Conservation (phyloP, 1,140 invertebrate species). For the Neodiprion virginianus region DNA sequence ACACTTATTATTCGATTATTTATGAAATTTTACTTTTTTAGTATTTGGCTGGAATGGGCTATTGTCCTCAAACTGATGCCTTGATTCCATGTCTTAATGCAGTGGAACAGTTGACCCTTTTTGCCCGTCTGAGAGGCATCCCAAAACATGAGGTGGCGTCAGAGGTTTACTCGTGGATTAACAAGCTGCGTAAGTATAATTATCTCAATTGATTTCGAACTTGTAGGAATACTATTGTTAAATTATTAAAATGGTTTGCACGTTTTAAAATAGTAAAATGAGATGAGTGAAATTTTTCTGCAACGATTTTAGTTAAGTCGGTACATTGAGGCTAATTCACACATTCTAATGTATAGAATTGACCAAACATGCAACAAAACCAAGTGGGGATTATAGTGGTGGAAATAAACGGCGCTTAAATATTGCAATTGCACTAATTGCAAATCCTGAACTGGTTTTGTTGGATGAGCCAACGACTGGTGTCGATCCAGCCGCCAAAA, state of each 20-base stretch:
- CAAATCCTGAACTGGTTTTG: constrained; percentile 76
- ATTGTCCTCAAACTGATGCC: constrained; percentile 78
- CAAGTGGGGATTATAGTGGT: constrained; percentile 75
- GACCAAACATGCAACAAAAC: constrained; percentile 51
- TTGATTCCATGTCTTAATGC: constrained; percentile 74
- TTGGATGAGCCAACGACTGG: constrained; percentile 80
- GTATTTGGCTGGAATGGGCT: constrained; percentile 68
- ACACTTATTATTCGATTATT: background rate
- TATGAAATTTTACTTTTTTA: constrained; percentile 32
- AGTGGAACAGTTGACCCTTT: constrained; percentile 72
- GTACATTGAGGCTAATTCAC: no score
- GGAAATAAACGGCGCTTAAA: constrained; percentile 96
- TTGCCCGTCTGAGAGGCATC: constrained; percentile 72
- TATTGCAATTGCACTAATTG: constrained; percentile 88
- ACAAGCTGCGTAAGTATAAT: constrained; percentile 55
- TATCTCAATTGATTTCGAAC: background rate
- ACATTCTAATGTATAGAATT: background rate
- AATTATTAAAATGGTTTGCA: background rate
- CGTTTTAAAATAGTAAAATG: background rate
- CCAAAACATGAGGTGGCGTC: constrained; percentile 60
- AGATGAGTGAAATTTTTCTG: background rate
- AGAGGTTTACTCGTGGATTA: constrained; percentile 62
- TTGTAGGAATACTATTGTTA: no score
- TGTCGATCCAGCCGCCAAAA: constrained; percentile 84
- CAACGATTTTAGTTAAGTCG: background rate